Base-by-base conservation (phyloP, 2,797 vertebrate species). In the Bucorvus abyssinicus region DNA sequence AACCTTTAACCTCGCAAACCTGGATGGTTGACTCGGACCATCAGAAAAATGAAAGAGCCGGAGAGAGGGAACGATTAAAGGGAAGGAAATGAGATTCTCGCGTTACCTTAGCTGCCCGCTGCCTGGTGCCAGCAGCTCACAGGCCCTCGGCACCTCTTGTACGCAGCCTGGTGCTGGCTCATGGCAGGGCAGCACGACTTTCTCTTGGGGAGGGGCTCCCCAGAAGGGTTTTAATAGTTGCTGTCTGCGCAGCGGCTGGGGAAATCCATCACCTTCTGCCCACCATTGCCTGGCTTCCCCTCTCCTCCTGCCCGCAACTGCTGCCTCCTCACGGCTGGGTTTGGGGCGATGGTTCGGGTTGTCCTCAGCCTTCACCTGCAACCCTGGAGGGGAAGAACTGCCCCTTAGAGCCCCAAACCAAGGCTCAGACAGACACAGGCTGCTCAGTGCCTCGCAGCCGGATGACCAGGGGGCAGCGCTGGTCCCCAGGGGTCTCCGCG, bases 221-320 rank as follows among this genome's bases (percentile, higher is more conserved):
- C 47, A 11, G 85, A 96, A 84, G 95, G 90, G 70, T 96, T 94
- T 92, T 94, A 94, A 89, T 89, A 80, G 90, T 76, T 92, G 59
- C 94, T 94, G 84, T 94, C 95, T 82, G 83, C 91, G 90, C 77
- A 24, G 17, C 53, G 20, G 74, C 27, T 91, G 82, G 78, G 75
- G 88, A 91, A 90, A 91, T 95, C 89, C 87, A 32, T 76, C 2
- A 14, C 76, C 74, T 89, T 85, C 74, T 64, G 47, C 75, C 89
- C 42, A 20, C 75, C 85, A 14, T 87, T 67, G 50, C 90, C 81
- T 96, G 95, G 90, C 83, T 71, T 96, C 78, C 59, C 92, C 75
- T 93, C 77, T 93, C 73, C 89, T 95, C 73, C 95, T 45, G 67
- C 76, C 47, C 14, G 47, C 91, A 90, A 14, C 91, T 27, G 63